Conservation (phyloP, 2,113 vertebrate species). For the Leucopsar rothschildi region DNA sequence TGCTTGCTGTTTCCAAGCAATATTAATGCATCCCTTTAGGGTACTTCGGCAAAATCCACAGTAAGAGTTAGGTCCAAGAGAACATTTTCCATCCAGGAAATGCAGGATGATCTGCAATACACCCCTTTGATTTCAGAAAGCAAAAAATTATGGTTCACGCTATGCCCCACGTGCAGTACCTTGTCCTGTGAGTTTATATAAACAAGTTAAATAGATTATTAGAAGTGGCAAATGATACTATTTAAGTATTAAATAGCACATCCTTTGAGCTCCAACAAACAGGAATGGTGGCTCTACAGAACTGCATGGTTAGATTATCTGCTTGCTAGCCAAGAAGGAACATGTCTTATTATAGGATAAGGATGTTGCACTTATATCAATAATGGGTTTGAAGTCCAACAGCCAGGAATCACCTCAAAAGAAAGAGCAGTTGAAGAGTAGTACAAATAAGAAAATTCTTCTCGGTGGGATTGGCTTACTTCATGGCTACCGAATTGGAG, state of each 20-base stretch:
- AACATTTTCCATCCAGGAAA: too few relatives aligned
- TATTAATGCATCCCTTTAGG: background rate
- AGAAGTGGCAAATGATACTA: background rate
- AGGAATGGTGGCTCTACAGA: background rate
- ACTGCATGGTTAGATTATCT: background rate
- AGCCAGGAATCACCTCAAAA: background rate
- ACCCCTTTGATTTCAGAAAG: too few relatives aligned
- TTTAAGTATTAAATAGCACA: background rate
- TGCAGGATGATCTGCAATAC: too few relatives aligned
- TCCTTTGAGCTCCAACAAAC: background rate
- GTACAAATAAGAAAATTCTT: background rate
- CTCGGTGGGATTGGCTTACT: background rate
- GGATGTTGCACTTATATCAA: background rate
- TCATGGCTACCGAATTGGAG: background rate
- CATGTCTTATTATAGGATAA: background rate
- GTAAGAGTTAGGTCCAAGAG: too few relatives aligned
- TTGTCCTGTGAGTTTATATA: background rate
- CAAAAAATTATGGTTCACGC: too few relatives aligned
- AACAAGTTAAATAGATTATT: background rate
- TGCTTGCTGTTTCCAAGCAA: background rate
- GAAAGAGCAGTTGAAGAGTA: background rate
- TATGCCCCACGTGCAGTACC: background rate
- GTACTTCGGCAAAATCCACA: accelerated
- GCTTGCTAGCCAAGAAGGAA: background rate
- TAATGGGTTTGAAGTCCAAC: background rate